phyloP scores from a whole-genome alignment of 2,888 invertebrate species.

The Smittia aterrima region DNA sequence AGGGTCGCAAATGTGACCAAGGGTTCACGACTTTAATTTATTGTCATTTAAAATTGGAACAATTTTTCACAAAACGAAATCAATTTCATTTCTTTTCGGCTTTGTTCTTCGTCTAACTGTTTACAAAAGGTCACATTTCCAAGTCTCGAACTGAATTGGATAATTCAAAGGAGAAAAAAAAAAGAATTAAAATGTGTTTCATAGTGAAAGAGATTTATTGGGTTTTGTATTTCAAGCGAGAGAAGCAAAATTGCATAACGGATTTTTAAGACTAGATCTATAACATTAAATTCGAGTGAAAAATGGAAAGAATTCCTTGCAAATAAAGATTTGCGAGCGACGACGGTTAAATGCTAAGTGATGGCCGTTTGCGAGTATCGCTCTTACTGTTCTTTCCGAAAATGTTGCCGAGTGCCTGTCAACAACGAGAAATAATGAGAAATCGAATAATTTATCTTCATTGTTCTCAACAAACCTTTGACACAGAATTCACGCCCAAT shows the following conservation, averaged over 20 bases:
- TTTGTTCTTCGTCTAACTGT: not conserved
- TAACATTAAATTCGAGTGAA: too few relatives aligned
- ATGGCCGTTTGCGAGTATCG: conserved; percentile 68
- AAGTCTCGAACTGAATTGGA: conserved; percentile 18
- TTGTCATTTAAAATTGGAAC: conserved; percentile 38
- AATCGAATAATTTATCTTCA: conserved; percentile 1
- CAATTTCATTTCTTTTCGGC: not conserved
- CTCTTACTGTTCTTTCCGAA: conserved; percentile 76
- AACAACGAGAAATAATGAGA: conserved; percentile 52
- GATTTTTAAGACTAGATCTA: conserved; percentile 4
- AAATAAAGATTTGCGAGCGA: not conserved
- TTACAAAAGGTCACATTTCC: conserved; percentile 33
- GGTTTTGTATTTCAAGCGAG: too few relatives aligned
- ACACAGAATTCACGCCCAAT: conserved; percentile 73
- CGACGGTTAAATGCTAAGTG: conserved; percentile 71
- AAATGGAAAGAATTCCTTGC: not conserved
- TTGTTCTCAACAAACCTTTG: conserved; percentile 62
- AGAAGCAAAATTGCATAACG: conserved; percentile 12
- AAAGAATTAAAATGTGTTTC: not conserved
- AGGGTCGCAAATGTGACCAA: conserved; percentile 31
- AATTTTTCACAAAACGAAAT: conserved; percentile 25
- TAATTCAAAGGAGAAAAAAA: conserved; percentile 20
- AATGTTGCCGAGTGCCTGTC: conserved; percentile 64
- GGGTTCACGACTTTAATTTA: conserved; percentile 17
- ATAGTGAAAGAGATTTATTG: conserved; percentile 18